phyloP scores from a whole-genome alignment of 2,888 invertebrate species.

The Gastrophysa polygoni region DNA sequence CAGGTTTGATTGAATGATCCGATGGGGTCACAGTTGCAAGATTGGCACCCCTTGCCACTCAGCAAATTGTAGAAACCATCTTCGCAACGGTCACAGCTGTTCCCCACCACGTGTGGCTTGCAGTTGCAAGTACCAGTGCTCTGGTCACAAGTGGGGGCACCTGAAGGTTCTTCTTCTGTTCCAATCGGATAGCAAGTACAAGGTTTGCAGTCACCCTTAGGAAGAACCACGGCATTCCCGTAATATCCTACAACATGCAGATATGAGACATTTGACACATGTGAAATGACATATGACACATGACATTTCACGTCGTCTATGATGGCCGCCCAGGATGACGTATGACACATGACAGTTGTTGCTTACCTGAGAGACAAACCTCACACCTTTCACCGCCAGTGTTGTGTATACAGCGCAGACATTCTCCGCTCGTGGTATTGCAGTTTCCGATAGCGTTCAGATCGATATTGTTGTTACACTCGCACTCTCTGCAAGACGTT shows the following conservation, averaged over 20 bases:
- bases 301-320: too few relatives aligned
- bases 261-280: conserved; percentile 5
- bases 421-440: conserved; percentile 93
- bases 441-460: conserved; percentile 97
- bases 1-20: conserved; percentile 89
- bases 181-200: conserved; percentile 91
- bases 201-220: conserved; percentile 88
- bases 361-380: conserved; percentile 81
- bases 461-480: conserved; percentile 93
- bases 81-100: conserved; percentile 83
- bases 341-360: too few relatives aligned
- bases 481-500: conserved; percentile 82
- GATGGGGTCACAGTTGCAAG: conserved; percentile 86
- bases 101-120: conserved; percentile 79
- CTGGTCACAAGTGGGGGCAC: conserved; percentile 78
- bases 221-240: conserved; percentile 89
- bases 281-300: too few relatives aligned
- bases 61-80: conserved; percentile 84
- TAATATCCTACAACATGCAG: conserved; percentile 71
- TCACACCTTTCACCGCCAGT: conserved; percentile 93
- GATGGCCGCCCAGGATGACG: too few relatives aligned
- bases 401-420: conserved; percentile 95
- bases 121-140: conserved; percentile 82
- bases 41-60: conserved; percentile 85
- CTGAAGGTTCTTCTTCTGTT: conserved; percentile 74